These are phyloP conservation scores for Mythimna pallens DNA, from an alignment of 2,888 invertebrate genomes.

Conservation along the genomic window DNA sequence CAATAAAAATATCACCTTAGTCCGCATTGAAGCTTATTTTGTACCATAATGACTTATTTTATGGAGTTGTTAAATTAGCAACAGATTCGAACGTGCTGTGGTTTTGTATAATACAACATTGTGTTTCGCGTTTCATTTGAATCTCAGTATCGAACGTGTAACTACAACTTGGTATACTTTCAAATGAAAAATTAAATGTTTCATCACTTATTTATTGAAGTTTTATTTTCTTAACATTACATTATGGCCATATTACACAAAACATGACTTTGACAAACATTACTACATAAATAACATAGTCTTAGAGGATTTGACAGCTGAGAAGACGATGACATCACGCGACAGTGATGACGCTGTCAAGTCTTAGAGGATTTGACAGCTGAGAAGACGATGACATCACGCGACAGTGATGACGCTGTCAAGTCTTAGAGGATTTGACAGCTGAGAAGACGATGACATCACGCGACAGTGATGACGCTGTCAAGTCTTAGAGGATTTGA, in stretches of 20 bases:
- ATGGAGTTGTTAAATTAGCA: slow-evolving; percentile 53
- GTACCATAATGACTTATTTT: background rate
- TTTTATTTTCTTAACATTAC: slow-evolving; percentile 10
- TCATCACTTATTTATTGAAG: slow-evolving; percentile 80
- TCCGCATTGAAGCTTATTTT: too few species aligned
- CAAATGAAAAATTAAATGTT: slow-evolving; percentile 91
- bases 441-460: too few species aligned
- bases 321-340: too few species aligned
- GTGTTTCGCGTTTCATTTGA: slow-evolving; percentile 89
- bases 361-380: too few species aligned
- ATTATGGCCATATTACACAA: slow-evolving; percentile 1
- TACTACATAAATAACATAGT: too few species aligned
- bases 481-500: too few species aligned
- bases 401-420: too few species aligned
- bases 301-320: too few species aligned
- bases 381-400: too few species aligned
- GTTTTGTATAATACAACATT: slow-evolving; percentile 87
- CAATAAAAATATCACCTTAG: background rate
- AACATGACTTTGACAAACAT: background rate
- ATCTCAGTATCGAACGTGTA: slow-evolving; percentile 89
- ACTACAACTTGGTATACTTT: slow-evolving; percentile 90
- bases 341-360: too few species aligned
- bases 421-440: too few species aligned
- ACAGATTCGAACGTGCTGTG: slow-evolving; percentile 57
- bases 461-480: too few species aligned